These are phyloP conservation scores for Tamandua tetradactyla DNA, from an alignment of 2,797 vertebrate species.

Conservation along the genomic window DNA sequence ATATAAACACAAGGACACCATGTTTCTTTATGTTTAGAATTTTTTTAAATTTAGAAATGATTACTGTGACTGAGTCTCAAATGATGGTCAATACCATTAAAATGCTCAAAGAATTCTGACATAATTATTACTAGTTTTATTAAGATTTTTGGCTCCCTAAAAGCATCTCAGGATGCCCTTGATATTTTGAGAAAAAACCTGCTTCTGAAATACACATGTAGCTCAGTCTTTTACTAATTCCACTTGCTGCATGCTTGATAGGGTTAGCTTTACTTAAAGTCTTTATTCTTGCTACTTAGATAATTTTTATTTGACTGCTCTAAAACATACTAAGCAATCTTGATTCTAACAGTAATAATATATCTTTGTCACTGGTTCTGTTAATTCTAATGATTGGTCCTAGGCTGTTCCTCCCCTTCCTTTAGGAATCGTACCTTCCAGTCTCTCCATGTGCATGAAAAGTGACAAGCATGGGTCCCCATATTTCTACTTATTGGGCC, in stretches of 20 bases:
- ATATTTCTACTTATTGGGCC: conserved; percentile 99
- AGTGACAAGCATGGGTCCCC: conserved; percentile 99
- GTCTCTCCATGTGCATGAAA: conserved; percentile 99
- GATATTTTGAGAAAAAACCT: conserved; percentile 65
- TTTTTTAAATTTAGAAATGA: conserved; percentile 49
- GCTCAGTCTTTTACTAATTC: conserved; percentile 85
- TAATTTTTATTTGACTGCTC: conserved; percentile 85
- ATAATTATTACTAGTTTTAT: conserved; percentile 42
- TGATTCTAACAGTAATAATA: conserved; percentile 91
- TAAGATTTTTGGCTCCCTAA: conserved; percentile 70
- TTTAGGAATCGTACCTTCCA: conserved; percentile 99
- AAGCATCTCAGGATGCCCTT: conserved; percentile 84
- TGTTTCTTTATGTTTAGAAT: background rate
- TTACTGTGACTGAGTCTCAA: conserved; percentile 63
- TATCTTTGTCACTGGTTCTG: conserved; percentile 94
- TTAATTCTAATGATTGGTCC: conserved; percentile 99
- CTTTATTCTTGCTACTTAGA: conserved; percentile 83
- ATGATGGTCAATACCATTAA: conserved; percentile 79
- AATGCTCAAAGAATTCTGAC: conserved; percentile 58
- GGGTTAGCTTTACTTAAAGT: conserved; percentile 83
- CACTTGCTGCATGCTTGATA: conserved; percentile 86
- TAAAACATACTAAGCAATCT: conserved; percentile 89
- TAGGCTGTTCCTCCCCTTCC: conserved; percentile 99
- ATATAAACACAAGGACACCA: background rate
- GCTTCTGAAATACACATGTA: conserved; percentile 70